phyloP scores from a whole-genome alignment of 2,113 vertebrate species.

The Setophaga petechia region DNA sequence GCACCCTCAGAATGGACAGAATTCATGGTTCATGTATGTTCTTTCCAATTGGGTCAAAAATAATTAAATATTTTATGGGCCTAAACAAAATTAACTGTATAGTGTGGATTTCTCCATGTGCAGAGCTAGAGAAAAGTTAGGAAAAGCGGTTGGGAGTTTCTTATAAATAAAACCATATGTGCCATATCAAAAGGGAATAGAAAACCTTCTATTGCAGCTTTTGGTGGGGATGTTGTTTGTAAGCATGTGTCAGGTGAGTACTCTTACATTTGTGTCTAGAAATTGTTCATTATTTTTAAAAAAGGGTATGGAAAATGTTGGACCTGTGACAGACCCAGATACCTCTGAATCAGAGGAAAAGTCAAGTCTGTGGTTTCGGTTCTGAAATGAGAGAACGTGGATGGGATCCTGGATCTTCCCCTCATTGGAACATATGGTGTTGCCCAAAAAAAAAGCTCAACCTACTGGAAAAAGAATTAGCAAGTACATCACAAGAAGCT shows the following conservation, averaged over 20 bases:
- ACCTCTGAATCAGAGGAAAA: neutral
- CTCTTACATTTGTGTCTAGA: neutral
- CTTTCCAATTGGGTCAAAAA: neutral
- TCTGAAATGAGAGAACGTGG: neutral
- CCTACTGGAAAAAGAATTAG: neutral
- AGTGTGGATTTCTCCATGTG: neutral
- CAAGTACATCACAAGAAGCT: neutral
- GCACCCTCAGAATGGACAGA: neutral
- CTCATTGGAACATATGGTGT: neutral
- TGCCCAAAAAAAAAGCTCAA: neutral
- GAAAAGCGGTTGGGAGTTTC: neutral
- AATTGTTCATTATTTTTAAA: neutral
- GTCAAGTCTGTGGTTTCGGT: accelerated
- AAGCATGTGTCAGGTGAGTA: neutral
- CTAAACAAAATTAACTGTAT: neutral
- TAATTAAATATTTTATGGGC: neutral
- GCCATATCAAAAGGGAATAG: neutral
- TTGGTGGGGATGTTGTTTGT: neutral
- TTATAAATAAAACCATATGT: neutral
- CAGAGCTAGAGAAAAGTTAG: neutral
- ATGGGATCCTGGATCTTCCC: neutral
- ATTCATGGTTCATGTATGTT: accelerated
- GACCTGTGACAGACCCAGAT: neutral
- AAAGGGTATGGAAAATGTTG: neutral
- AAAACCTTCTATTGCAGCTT: neutral